Evolutionary conservation across 2,113 vertebrate species (phyloP).

Genomic region (Columba janthina): DNA sequence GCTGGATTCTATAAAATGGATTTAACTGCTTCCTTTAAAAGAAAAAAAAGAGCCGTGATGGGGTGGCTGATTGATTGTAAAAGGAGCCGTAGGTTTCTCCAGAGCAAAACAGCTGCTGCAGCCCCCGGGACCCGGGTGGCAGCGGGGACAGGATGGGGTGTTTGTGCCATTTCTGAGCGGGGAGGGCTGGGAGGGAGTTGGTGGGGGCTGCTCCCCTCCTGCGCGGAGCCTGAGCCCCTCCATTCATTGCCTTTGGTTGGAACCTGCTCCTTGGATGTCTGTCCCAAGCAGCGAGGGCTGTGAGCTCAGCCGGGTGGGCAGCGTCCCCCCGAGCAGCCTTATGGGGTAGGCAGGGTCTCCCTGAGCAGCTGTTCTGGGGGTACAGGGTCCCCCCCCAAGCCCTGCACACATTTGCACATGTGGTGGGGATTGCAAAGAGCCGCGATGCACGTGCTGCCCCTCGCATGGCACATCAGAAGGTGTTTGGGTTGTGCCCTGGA

Average conservation of each 20-base stretch:
- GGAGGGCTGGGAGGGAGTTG: neutral
- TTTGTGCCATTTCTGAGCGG: rapidly evolving
- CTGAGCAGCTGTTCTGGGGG: neutral
- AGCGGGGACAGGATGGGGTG: neutral
- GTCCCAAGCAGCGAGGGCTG: rapidly evolving
- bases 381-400: rapidly evolving
- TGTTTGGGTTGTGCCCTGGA: neutral
- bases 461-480: rapidly evolving
- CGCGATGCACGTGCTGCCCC: rapidly evolving
- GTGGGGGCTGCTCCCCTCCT: rapidly evolving
- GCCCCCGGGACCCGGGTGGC: neutral
- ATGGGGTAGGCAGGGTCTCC: neutral
- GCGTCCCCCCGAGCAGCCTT: too few species aligned
- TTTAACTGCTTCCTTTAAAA: constrained; percentile 67
- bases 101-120: constrained; percentile 6
- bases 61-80: constrained; percentile 59
- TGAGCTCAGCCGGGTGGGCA: neutral
- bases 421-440: rapidly evolving
- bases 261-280: neutral
- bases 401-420: rapidly evolving
- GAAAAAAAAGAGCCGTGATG: constrained; percentile 10
- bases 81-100: constrained; percentile 26
- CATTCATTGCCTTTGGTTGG: rapidly evolving
- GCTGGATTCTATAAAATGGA: constrained; percentile 65
- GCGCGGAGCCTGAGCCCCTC: rapidly evolving